A percentile compares a stretch with the other conserved stretches of the same genome.
These are phyloP conservation scores for Quadriops clusia DNA, from an alignment of 2,888 invertebrate species.

Conservation along the genomic window DNA sequence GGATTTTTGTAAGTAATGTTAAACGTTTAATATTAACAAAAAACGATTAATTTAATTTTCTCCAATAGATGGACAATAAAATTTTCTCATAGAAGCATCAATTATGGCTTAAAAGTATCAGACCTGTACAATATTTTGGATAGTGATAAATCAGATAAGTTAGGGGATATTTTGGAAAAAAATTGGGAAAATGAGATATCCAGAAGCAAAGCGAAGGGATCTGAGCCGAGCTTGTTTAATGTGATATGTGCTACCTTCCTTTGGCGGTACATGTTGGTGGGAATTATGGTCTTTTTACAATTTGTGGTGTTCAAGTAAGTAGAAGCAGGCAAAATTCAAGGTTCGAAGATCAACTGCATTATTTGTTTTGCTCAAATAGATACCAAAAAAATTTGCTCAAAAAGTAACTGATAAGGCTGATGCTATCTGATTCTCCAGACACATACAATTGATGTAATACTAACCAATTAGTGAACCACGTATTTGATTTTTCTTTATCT, in stretches of 20 bases:
- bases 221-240: slow-evolving; percentile 44
- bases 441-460: no score
- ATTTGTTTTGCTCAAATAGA: no score
- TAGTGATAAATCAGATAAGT: slow-evolving; percentile 46
- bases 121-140: slow-evolving; percentile 51
- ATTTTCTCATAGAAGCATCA: slow-evolving; percentile 41
- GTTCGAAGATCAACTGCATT: no score
- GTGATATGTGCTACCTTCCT: slow-evolving; percentile 47
- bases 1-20: slow-evolving; percentile 23
- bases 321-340: no score
- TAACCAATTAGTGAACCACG: no score
- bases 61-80: slow-evolving; percentile 26
- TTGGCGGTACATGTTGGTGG: slow-evolving; percentile 44
- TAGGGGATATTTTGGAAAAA: slow-evolving; percentile 51
- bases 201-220: slow-evolving; percentile 38
- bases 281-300: slow-evolving; percentile 41
- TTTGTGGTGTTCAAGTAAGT: slow-evolving; percentile 45
- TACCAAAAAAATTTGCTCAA: no score
- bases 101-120: slow-evolving; percentile 46
- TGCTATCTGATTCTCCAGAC: no score
- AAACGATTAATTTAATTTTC: slow-evolving; percentile 3
- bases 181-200: slow-evolving; percentile 49
- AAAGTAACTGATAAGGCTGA: no score
- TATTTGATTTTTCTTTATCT: no score
- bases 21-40: no score